Percentiles rank a stretch among this genome's conserved stretches.
Evolutionary conservation across 2,797 vertebrate species (phyloP).

Genomic region (Luscinia megarhynchos): DNA sequence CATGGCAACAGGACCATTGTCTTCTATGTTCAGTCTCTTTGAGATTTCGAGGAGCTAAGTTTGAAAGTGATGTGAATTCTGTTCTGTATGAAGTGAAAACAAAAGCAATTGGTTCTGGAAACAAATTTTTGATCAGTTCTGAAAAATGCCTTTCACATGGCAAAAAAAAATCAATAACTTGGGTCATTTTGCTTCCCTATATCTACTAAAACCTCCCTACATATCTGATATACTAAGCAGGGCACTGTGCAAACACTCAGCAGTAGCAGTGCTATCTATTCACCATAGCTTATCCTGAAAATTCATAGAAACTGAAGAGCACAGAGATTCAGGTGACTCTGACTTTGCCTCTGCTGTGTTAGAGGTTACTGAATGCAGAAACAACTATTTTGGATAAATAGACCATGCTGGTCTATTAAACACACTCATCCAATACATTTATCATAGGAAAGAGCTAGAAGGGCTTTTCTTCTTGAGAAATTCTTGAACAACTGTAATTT

Average conservation of each 20-base stretch:
- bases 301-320: background rate
- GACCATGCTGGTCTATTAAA: background rate
- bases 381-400: background rate
- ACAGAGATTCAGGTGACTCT: background rate
- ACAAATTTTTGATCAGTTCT: background rate
- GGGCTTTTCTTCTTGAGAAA: background rate
- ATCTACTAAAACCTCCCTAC: accelerated
- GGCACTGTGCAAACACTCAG: background rate
- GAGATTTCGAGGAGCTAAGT: background rate
- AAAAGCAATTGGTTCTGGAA: background rate
- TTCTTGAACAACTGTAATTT: background rate
- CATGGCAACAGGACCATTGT: background rate
- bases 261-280: background rate
- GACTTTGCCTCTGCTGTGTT: background rate
- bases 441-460: background rate
- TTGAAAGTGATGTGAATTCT: background rate
- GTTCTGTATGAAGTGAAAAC: background rate
- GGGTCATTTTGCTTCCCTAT: background rate
- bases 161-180: background rate
- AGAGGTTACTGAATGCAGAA: background rate
- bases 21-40: background rate
- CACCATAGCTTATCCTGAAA: background rate
- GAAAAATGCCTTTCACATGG: accelerated
- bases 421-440: background rate
- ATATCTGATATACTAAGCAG: background rate